Evolutionary conservation across 2,797 vertebrate species (phyloP), one percentile per base, ranked within the genome.

Genomic region (Lemur catta): DNA sequence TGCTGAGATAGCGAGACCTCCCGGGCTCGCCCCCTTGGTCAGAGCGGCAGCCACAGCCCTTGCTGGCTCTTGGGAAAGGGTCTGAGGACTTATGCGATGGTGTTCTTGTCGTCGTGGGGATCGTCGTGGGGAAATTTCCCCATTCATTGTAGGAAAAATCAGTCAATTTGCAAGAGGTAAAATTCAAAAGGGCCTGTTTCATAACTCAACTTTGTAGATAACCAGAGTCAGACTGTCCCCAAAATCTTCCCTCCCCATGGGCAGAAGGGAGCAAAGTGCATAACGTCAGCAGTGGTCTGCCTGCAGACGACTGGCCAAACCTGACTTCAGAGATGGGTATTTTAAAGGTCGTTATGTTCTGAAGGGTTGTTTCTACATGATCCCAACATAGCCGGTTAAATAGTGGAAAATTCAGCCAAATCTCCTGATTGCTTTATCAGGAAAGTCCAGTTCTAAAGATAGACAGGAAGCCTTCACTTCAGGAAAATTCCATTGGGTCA

Each of bases 401-500:
- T 67, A 81, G 46, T 92, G 93, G 96, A 92, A 96, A 97, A 97
- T 96, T 93, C 84, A 92, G 59, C 61, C 80, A 92, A 93, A 92
- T 76, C 72, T 93, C 74, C 50, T 52, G 57, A 72, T 89, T 84
- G 84, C 93, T 93, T 93, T 96, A 97, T 96, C 94, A 85, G n/a
- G 52, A 84, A 89, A 97, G n/a, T 69, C 18, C 35, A 55, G 35
- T 72, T 89, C 91, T 97, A 94, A 97, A 97, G 93, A 94, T 84
- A 97, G 84, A 30, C 48, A 52, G 2, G 69, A 96, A n/a, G 30
- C 65, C 76, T 82, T 91, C 48, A 61, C 67, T 91, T 90, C 48
- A 93, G 97, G 95, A 97, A 97, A 96, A 97, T 97, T 96, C 97
- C 95, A 85, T 89, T 86, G 59, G 61, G 72, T 84, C 79, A 96